Conservation (phyloP, 1,140 invertebrate genomes). For the Halesus radiatus region DNA sequence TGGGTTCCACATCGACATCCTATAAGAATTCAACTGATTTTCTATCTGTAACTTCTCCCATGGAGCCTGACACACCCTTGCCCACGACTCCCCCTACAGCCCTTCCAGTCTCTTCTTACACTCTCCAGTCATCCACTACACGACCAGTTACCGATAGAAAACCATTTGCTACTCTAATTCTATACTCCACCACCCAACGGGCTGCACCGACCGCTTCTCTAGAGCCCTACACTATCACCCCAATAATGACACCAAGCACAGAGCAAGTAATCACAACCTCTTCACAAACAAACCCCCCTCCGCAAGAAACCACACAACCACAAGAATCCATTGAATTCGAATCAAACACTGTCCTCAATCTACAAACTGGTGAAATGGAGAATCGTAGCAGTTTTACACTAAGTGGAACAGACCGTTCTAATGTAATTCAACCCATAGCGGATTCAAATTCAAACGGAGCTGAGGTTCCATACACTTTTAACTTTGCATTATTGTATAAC, state of each 20-base stretch:
- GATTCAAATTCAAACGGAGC: not conserved
- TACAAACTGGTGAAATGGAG: constrained; percentile 5
- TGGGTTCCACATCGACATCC: constrained; percentile 39
- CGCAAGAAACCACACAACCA: not conserved
- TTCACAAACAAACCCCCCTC: constrained; percentile 17
- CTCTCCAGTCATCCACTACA: constrained; percentile 31
- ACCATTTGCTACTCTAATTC: constrained; percentile 67
- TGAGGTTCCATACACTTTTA: constrained; percentile 7
- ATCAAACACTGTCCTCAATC: not conserved
- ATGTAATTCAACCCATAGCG: not conserved
- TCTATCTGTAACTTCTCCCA: constrained; percentile 47
- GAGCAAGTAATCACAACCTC: constrained; percentile 23
- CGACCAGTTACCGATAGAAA: constrained; percentile 59
- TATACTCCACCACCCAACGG: constrained; percentile 65
- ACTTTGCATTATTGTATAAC: constrained; percentile 38
- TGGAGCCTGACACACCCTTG: constrained; percentile 39
- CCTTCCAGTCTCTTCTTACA: constrained; percentile 58
- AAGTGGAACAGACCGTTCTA: not conserved
- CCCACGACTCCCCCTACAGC: constrained; percentile 60
- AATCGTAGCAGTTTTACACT: not conserved
- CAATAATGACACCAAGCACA: constrained; percentile 28
- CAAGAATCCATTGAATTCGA: not conserved
- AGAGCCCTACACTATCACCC: constrained; percentile 58
- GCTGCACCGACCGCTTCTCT: constrained; percentile 62
- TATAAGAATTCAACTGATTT: constrained; percentile 45